Base-by-base conservation (phyloP, 2,888 invertebrate genomes). In the Amiota minor region DNA sequence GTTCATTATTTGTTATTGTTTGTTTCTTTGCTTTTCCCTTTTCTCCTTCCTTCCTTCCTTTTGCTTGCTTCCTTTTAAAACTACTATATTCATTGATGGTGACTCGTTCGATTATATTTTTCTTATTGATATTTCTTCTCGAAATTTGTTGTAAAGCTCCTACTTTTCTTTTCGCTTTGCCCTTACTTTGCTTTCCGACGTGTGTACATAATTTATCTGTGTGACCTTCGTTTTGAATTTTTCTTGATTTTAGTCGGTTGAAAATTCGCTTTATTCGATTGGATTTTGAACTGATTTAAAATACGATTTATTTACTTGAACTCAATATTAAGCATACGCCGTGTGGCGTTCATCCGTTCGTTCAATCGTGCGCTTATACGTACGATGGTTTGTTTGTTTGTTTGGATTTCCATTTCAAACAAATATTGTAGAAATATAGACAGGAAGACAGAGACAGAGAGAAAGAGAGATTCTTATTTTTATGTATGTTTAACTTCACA, bases 291-390 rank as follows among this genome's bases (percentile, higher is more conserved):
- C 35, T 35, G 35, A 35, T 68, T 68, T 53, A 53, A 53, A 53
- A 53, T 68, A 18, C 67, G 35, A 81, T 85, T 78, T 85, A 84
- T 81, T 85, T 84, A 79, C 84, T 83, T 85, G 79, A 80, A 74
- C 75, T 73, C 50, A 68, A 74, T 70, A 78, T 80, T 75, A 78
- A 75, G 70, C 79, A 84, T 78, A 76, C 79, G 77, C 77, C 79
- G 67, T 68, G 69, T 65, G 49, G 49, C n/a, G 16, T 20, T n/a
- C n/a, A 14, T 12, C 18, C 23, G 47, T 46, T 46, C 35, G 6
- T 2, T 35, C 35, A 8, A 6, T 35, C 35, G 23, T 23, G 1
- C 55, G 18, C 74, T 74, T 78, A 72, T 59, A 70, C 74, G 77
- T 75, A 75, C 67, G 74, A 46, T 14, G 8, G 56, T 65, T 45